A percentile compares a stretch with the other conserved stretches of the same genome.
Conservation (phyloP, 2,888 invertebrate genomes). For the Aleiodes alternator region DNA sequence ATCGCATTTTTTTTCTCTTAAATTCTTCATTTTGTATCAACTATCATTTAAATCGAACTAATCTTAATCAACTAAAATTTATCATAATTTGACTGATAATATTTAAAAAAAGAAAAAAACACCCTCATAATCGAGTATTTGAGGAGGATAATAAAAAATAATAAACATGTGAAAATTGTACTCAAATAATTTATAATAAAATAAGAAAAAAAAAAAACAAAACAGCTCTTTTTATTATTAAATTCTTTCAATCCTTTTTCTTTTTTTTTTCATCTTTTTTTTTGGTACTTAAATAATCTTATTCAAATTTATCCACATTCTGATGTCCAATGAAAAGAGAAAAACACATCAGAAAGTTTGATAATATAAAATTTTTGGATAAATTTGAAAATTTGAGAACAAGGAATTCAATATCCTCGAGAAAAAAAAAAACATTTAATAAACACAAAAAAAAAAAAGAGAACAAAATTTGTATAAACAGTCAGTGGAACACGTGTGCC, state of each 20-base stretch:
- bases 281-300: slow-evolving; percentile 43
- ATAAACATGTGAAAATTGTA: neutral
- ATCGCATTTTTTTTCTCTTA: slow-evolving; percentile 3
- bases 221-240: slow-evolving; percentile 1
- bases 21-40: neutral
- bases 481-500: slow-evolving; percentile 67
- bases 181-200: slow-evolving; percentile 10
- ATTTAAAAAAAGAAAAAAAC: neutral
- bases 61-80: slow-evolving; percentile 11
- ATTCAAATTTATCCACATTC: too few species aligned
- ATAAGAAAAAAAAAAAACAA: slow-evolving; percentile 9
- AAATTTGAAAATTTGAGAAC: slow-evolving; percentile 35
- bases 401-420: slow-evolving; percentile 28
- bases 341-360: neutral
- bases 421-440: slow-evolving; percentile 11
- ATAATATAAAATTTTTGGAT: slow-evolving; percentile 43
- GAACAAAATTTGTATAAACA: slow-evolving; percentile 53
- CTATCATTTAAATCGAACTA: neutral
- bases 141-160: neutral
- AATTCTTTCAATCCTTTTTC: neutral
- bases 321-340: too few species aligned
- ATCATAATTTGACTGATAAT: slow-evolving; percentile 12
- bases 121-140: slow-evolving; percentile 18
- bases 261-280: slow-evolving; percentile 22
- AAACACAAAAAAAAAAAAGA: slow-evolving; percentile 32